phyloP scores from a whole-genome alignment of 2,797 vertebrate species.

The Sarcophilus harrisii region DNA sequence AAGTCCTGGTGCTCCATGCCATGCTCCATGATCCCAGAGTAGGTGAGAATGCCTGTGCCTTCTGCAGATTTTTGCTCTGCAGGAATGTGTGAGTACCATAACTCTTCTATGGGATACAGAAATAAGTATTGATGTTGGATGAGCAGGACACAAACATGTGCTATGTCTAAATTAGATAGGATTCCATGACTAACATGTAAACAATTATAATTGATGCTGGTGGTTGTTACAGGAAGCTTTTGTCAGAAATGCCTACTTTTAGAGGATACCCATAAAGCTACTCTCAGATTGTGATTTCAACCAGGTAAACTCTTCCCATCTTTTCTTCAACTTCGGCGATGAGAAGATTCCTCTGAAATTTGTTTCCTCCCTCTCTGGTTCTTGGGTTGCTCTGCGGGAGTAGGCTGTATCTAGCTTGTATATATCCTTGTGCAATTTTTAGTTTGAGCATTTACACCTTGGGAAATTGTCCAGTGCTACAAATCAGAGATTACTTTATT shows the following conservation, averaged over 20 bases:
- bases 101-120: slow-evolving; percentile 6
- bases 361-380: not conserved
- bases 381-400: not conserved
- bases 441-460: not conserved
- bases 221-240: not conserved
- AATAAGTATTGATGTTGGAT: not conserved
- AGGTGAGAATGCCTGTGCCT: not conserved
- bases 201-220: not conserved
- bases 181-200: not conserved
- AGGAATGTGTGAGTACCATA: slow-evolving; percentile 38
- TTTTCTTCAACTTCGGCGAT: not conserved
- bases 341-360: not conserved
- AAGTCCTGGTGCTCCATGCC: slow-evolving; percentile 38
- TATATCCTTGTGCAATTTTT: not conserved
- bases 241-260: not conserved
- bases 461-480: not conserved
- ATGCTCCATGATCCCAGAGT: not conserved
- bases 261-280: not conserved
- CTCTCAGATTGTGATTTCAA: not conserved
- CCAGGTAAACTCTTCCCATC: not conserved
- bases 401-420: not conserved
- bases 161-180: not conserved
- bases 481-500: not conserved
- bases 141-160: not conserved
- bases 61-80: slow-evolving; percentile 26